Evolutionary conservation across 2,113 vertebrate genomes (phyloP).

Genomic region (Daubentonia madagascariensis): DNA sequence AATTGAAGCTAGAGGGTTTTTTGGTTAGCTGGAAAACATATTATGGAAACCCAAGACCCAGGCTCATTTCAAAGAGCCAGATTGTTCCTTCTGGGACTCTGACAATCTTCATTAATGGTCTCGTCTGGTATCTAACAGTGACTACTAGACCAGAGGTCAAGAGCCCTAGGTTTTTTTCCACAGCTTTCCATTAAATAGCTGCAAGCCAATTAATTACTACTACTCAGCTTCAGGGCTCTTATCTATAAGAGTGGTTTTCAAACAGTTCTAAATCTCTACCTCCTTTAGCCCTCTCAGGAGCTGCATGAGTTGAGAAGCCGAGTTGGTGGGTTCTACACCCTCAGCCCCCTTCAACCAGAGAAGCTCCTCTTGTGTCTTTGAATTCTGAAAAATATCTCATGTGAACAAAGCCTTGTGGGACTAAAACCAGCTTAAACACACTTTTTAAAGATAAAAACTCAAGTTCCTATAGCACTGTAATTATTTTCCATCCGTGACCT

Average conservation of each 20-base stretch:
- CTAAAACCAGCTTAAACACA: not conserved
- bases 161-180: not conserved
- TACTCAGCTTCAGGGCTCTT: not conserved
- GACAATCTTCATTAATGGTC: not conserved
- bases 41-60: not conserved
- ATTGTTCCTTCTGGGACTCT: not conserved
- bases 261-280: not conserved
- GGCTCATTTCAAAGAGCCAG: not conserved
- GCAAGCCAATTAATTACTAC: not conserved
- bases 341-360: not conserved
- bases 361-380: not conserved
- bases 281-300: not conserved
- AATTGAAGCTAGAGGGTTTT: not conserved
- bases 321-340: not conserved
- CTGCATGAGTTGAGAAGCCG: fast-evolving
- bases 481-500: not conserved
- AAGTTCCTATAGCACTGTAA: not conserved
- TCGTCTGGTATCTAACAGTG: not conserved
- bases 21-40: not conserved
- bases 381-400: not conserved
- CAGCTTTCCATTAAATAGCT: not conserved
- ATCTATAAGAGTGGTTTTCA: not conserved
- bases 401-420: not conserved
- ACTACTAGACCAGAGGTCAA: not conserved
- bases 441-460: not conserved